phyloP scores from a whole-genome alignment of 1,140 invertebrate genomes.

The Lasaia peninsularis region DNA sequence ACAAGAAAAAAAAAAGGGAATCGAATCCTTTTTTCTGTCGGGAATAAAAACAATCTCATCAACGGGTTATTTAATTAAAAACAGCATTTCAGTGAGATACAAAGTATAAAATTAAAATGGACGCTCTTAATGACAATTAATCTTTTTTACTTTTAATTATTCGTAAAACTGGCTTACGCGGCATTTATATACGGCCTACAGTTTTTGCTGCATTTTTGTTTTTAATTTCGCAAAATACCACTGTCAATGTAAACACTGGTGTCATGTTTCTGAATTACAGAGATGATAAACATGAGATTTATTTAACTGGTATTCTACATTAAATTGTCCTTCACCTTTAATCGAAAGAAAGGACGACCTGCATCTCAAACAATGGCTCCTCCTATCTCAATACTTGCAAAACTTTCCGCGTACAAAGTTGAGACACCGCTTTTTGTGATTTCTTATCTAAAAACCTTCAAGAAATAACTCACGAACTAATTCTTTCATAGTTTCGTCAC shows the following conservation, averaged over 20 bases:
- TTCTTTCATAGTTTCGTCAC: conserved; percentile 49
- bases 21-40: too few relatives aligned
- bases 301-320: conserved; percentile 30
- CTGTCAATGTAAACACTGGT: conserved; percentile 9
- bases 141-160: conserved; percentile 3
- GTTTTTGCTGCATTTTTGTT: conserved; percentile 5
- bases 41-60: too few relatives aligned
- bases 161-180: background rate
- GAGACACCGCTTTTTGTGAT: conserved; percentile 57
- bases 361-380: conserved; percentile 56
- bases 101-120: background rate
- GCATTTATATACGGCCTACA: background rate
- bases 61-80: too few relatives aligned
- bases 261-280: conserved; percentile 7
- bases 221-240: conserved; percentile 6
- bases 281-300: background rate
- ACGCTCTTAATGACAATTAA: background rate
- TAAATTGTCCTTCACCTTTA: conserved; percentile 66
- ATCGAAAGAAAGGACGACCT: conserved; percentile 54
- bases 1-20: too few relatives aligned
- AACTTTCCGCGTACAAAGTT: conserved; percentile 53
- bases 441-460: conserved; percentile 51
- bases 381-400: conserved; percentile 52
- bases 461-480: conserved; percentile 56
- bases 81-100: background rate